Conservation (phyloP, 2,888 invertebrate species). For the Pachymerium ferrugineum region DNA sequence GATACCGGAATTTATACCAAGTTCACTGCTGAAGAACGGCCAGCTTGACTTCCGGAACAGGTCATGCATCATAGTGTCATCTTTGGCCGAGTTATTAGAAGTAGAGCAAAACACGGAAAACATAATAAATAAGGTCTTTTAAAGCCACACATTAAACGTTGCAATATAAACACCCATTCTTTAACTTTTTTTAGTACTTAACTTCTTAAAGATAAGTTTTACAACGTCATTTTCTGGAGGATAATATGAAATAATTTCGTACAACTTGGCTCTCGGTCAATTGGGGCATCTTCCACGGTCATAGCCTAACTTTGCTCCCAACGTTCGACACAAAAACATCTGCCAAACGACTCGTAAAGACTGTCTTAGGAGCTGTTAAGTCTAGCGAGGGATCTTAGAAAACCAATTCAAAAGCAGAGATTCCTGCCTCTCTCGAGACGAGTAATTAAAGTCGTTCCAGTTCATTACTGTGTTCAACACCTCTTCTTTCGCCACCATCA, state of each 20-base stretch:
- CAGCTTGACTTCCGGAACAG: neutral
- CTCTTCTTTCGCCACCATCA: neutral
- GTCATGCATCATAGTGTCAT: slow-evolving; percentile 17
- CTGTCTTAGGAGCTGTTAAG: slow-evolving; percentile 24
- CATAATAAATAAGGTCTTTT: neutral
- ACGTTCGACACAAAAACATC: neutral
- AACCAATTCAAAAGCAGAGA: slow-evolving; percentile 22
- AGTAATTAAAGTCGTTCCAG: slow-evolving; percentile 14
- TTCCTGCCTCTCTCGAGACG: slow-evolving; percentile 18
- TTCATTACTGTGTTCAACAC: slow-evolving; percentile 22
- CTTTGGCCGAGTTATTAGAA: slow-evolving; percentile 13
- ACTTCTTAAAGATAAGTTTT: neutral
- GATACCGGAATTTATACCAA: slow-evolving; percentile 1
- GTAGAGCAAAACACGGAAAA: neutral
- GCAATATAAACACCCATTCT: neutral
- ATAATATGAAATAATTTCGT: neutral
- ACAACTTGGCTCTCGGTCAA: neutral
- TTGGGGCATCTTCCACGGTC: neutral
- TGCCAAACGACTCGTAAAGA: slow-evolving; percentile 21
- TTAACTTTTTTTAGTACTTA: neutral
- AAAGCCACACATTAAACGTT: neutral
- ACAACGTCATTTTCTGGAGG: neutral
- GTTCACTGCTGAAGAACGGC: slow-evolving; percentile 7
- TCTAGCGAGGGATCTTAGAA: slow-evolving; percentile 15
- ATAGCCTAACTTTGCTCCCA: neutral